Evolutionary conservation across 2,888 invertebrate species (phyloP).

Genomic region (Hydrotaea diabolus): DNA sequence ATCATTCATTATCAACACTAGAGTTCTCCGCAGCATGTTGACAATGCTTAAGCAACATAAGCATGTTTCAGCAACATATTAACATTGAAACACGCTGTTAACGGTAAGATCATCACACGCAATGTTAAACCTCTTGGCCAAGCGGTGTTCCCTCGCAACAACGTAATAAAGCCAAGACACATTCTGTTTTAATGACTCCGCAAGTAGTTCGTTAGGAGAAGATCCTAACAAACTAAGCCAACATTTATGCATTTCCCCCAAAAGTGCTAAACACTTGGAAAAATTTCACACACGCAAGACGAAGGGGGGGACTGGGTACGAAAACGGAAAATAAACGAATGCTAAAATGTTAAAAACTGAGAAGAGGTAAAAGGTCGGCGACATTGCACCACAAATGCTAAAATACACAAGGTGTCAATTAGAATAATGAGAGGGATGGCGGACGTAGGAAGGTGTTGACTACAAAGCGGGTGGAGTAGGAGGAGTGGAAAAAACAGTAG

Average conservation of each 20-base stretch:
- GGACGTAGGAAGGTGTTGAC: not conserved
- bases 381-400: constrained; percentile 26
- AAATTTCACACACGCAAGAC: constrained; percentile 43
- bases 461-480: not conserved
- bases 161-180: not conserved
- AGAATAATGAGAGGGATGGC: constrained; percentile 34
- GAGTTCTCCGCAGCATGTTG: constrained; percentile 63
- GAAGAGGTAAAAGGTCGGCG: constrained; percentile 48
- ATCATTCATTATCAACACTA: too few relatives aligned
- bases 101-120: constrained; percentile 2
- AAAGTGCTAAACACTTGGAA: constrained; percentile 51
- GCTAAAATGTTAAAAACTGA: constrained; percentile 29
- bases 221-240: not conserved
- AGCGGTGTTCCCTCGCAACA: not conserved
- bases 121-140: too few relatives aligned
- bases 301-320: too few relatives aligned
- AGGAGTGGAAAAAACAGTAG: not conserved
- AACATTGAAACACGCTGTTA: constrained; percentile 13
- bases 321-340: not conserved
- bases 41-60: not conserved
- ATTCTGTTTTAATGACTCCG: constrained; percentile 4
- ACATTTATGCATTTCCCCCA: not conserved
- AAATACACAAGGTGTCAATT: constrained; percentile 38
- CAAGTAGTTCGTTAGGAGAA: constrained; percentile 27
- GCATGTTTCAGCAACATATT: constrained; percentile 69